Base-by-base conservation (phyloP, 2,113 vertebrate species). In the Cephalophus harveyi region DNA sequence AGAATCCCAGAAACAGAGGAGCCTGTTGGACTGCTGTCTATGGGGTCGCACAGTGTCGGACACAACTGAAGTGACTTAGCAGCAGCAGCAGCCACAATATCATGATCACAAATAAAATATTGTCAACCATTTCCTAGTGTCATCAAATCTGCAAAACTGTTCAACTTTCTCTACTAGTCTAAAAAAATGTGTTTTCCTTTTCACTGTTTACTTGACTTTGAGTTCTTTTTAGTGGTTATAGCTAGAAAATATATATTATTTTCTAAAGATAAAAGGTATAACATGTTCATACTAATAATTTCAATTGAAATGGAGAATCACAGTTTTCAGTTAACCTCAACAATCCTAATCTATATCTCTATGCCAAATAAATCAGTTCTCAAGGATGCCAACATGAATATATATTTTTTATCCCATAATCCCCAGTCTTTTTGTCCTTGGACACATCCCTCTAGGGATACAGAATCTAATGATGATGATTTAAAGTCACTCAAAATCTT, bases 41-140 rank as follows among this genome's bases (percentile, higher is more conserved):
- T n/a, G 62, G 62, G 30, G 15, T 17, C 0, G 1, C 62, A 9
- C 15, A 64, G 62, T 19, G 62, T 64, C 0, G 0, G 62, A 67
- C 62, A n/a, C 16, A 4, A 19, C 62, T 19, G 62, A 67, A 9
- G 33, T 2, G 2, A n/a, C 16, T 19, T 10, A 5, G 62, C 33
- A 10, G 62, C 62, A 67, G 62, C 62, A n/a, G 16, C 62, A 4
- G 16, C 33, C 33, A 40, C n/a, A 50, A 19, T 36, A 48, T 28
- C 17, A 64, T 48, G 7, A 64, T 90, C 78, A 60, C 62, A 74
- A n/a, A 10, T 91, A 46, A 67, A 79, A 86, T 64, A 64, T 17
- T 54, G 67, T 17, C 71, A 64, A 19, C 46, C 57, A 48, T 40
- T 78, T 64, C 36, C 40, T 48, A 57, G 16, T 48, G 36, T 46